Evolutionary conservation across 2,797 vertebrate genomes (phyloP), one percentile per base, ranked within the genome.

Genomic region (Erpetoichthys calabaricus): DNA sequence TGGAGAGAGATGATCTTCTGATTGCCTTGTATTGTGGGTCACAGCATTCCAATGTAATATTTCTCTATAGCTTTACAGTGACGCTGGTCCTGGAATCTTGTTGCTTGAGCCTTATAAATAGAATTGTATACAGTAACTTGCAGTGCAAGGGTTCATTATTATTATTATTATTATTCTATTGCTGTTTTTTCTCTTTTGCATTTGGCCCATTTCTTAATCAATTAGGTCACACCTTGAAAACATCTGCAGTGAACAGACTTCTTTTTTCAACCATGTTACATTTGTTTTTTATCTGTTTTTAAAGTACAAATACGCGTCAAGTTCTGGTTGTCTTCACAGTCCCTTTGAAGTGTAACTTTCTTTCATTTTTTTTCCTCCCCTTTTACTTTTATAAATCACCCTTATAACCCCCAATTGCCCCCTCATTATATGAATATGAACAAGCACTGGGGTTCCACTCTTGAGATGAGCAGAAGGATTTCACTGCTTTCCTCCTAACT

Each of bases 11-110:
- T 68, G 75, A 74, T 62, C 59, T 80, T 75, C 61, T 71, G 78
- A 86, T 73, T 79, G 80, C 80, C 84, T 86, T 83, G 78, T 80
- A 76, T 61, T 74, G 65, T 80, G 70, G 75, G 80, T 77, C 76
- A 64, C 69, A 59, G 63, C 76, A 75, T 88, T 89, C 84, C 79
- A 74, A 64, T 57, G 63, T 70, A 76, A 75, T 75, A 67, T 64
- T 68, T 84, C 82, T 83, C 75, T 84, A 85, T 83, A 84, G 80
- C 77, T 85, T 85, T 72, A 73, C 65, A 59, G 61, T 68, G 74
- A 82, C 73, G 70, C 74, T 79, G 75, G 76, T 67, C 73, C 68
- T 25, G 25, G 70, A 77, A 73, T 64, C 73, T 71, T 56, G 71
- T 78, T 74, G 62, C 74, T 71, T 71, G 75, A 81, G 79, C 80